Conservation (phyloP, 1,140 invertebrate genomes). For the Bombus balteatus region DNA sequence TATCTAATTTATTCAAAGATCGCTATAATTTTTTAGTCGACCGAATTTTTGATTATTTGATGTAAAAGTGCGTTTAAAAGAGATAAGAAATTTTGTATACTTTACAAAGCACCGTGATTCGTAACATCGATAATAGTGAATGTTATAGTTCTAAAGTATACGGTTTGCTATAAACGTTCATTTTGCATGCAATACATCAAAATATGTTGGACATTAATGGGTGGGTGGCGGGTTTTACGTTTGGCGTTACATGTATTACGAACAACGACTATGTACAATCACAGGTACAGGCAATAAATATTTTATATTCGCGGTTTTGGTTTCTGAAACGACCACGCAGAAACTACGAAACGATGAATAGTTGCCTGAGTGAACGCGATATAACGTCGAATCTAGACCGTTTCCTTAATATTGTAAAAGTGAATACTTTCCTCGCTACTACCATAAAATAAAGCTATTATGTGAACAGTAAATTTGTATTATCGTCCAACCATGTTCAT, state of each 20-base stretch:
- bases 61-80: too few relatives aligned
- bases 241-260: not conserved
- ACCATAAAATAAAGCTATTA: not conserved
- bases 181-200: not conserved
- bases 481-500: not conserved
- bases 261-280: not conserved
- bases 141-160: not conserved
- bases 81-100: not conserved
- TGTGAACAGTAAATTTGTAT: not conserved
- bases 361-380: not conserved
- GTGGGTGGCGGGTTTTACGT: not conserved
- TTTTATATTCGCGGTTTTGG: not conserved
- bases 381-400: not conserved
- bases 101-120: not conserved
- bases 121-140: not conserved
- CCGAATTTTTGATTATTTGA: too few relatives aligned
- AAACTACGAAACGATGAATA: not conserved
- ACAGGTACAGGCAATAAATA: not conserved
- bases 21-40: too few relatives aligned
- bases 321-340: not conserved
- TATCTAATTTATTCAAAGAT: too few relatives aligned
- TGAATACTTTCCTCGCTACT: not conserved
- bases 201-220: not conserved
- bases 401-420: not conserved
- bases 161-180: not conserved